Conservation (phyloP, 2,797 vertebrate species). For the Alosa sapidissima region DNA sequence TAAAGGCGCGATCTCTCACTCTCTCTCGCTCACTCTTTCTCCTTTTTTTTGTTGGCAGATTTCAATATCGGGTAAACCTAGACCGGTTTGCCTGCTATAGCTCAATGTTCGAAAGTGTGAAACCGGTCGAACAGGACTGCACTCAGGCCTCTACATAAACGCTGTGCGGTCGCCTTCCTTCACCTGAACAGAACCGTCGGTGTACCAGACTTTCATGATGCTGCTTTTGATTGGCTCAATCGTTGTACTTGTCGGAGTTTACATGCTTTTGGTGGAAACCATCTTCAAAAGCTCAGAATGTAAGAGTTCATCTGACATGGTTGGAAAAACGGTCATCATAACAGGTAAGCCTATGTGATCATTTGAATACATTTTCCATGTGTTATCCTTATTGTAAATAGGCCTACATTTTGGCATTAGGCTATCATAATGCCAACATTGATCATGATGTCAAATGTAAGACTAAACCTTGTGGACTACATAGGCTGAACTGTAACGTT, state of each 20-base stretch:
- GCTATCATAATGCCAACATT: not conserved
- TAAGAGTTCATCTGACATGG: conserved; percentile 62
- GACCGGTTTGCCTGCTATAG: not conserved
- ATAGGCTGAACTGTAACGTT: too few relatives aligned
- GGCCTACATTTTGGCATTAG: not conserved
- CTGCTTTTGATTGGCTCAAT: not conserved
- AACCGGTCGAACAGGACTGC: conserved; percentile 12
- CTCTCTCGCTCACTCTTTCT: not conserved
- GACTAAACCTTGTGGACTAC: not conserved
- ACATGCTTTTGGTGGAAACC: conserved; percentile 54
- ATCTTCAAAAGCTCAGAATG: conserved; percentile 69
- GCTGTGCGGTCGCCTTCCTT: not conserved
- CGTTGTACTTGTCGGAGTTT: conserved; percentile 47
- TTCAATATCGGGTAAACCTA: not conserved
- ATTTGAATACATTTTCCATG: not conserved
- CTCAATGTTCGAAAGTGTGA: not conserved
- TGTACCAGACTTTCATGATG: not conserved
- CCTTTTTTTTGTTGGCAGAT: not conserved
- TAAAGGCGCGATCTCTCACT: too few relatives aligned
- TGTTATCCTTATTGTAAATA: not conserved
- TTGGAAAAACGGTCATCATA: conserved; percentile 76
- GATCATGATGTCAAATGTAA: not conserved
- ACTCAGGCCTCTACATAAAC: conserved; percentile 34
- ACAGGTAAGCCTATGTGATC: conserved; percentile 70
- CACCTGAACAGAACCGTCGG: not conserved